These are phyloP conservation scores for Lasioglossum albipes DNA, from an alignment of 1,140 invertebrate genomes.

Conservation along the genomic window DNA sequence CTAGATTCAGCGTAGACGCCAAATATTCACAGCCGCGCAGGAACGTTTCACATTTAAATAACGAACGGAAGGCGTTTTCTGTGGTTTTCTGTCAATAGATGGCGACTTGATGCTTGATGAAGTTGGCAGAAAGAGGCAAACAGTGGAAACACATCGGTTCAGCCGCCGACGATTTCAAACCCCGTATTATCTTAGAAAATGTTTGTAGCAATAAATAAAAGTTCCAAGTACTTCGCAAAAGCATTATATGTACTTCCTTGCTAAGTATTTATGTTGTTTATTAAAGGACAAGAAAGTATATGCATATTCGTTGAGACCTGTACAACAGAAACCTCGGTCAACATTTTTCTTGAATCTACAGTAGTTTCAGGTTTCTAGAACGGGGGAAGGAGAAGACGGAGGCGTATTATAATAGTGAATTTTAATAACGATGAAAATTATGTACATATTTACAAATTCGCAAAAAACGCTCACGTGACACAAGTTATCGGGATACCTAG, in stretches of 20 bases:
- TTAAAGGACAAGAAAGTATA: no score
- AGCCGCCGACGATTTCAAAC: no score
- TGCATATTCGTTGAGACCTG: no score
- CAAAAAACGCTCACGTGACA: slow-evolving; percentile 56
- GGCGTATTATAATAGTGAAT: slow-evolving; percentile 64
- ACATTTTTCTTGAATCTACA: no score
- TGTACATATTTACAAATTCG: slow-evolving; percentile 67
- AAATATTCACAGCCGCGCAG: slow-evolving; percentile 14
- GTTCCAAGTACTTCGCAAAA: no score
- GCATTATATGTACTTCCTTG: no score
- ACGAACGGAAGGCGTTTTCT: neutral
- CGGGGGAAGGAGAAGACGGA: neutral
- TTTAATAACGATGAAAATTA: slow-evolving; percentile 72
- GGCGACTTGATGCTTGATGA: neutral
- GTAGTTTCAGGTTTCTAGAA: no score
- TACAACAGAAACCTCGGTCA: no score
- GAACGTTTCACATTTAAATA: slow-evolving; percentile 26
- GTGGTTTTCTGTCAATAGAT: neutral
- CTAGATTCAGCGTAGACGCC: neutral
- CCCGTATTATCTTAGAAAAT: no score
- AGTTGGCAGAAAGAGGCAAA: neutral
- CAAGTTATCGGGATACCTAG: slow-evolving; percentile 41
- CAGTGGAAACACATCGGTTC: no score
- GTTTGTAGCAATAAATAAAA: no score
- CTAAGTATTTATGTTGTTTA: no score